phyloP scores from a whole-genome alignment of 2,113 vertebrate species.

The Chinchilla lanigera region DNA sequence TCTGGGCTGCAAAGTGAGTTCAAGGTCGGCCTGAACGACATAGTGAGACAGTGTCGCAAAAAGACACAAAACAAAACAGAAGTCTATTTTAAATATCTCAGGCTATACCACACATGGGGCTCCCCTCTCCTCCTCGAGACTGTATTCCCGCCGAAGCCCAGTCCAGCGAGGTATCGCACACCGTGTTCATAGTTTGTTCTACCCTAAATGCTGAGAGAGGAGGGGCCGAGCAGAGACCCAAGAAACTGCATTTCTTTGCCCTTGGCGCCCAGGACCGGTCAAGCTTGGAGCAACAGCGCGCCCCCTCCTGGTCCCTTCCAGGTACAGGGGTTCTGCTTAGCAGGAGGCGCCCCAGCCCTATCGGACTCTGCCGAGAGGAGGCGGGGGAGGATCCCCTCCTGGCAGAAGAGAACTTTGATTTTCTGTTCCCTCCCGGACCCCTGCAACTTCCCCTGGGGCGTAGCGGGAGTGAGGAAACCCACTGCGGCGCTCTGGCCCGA shows the following conservation, averaged over 20 bases:
- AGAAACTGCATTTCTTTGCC: neutral
- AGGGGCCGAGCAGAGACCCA: neutral
- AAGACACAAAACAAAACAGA: neutral
- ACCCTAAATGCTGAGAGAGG: neutral
- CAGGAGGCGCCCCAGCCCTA: neutral
- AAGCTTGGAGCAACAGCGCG: neutral
- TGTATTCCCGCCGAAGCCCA: neutral
- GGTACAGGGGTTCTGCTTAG: neutral
- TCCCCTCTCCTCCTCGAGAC: neutral
- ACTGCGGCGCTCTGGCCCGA: neutral
- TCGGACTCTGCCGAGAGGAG: neutral
- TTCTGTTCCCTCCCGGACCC: neutral
- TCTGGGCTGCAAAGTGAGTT: neutral
- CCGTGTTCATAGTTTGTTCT: neutral
- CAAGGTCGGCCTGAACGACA: neutral
- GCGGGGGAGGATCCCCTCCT: neutral
- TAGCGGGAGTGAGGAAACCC: neutral
- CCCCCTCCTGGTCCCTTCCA: neutral
- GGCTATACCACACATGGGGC: neutral
- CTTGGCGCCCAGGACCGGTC: neutral
- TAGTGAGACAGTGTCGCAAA: neutral
- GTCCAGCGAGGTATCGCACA: neutral
- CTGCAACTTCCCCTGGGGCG: fast-evolving
- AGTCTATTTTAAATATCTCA: neutral
- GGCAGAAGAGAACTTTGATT: neutral